Evolutionary conservation across 2,888 invertebrate genomes (phyloP), one percentile per base, ranked within the genome.

Genomic region (Orthosia incerta): DNA sequence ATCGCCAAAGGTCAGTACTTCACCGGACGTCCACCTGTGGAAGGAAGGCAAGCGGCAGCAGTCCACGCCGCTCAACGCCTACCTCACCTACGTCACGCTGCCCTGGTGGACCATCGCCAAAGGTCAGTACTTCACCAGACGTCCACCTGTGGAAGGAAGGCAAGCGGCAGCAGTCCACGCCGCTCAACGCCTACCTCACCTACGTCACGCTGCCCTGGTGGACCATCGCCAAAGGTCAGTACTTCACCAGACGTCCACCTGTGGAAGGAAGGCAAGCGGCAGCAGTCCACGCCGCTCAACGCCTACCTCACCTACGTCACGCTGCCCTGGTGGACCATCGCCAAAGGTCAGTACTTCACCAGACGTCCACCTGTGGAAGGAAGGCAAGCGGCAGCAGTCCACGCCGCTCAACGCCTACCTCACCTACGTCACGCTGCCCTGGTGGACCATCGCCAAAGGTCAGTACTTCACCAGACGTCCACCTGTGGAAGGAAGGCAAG

Each of bases 311-410:
- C 99, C 18, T 99, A 99, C 96, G 98, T 99, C 88, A 99, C 99
- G 88, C 97, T 99, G 94, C 99, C 99, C 63, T 99, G 99, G 99
- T 99, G 99, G 98, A 98, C 98, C 94, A 99, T 99, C 95, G 99
- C 99, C 87, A 99, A 99, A 97, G 99, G 98, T 26, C 26, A 26
- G 26, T 26, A 26, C 67, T 99, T 99, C 96, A 98, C 99, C 99
- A 99, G 96, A 99, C 99, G n/a, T 99, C 97, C 99, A 99, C 95
- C 99, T 99, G 96, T 99, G 99, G 98, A 99, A 99, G 95, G 99
- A 99, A 95, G 98, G 98, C 91, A 98, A 98, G 91, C 97, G 99
- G 87, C 99, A 99, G 88, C 99, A 98, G 94, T 99, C 98, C 79
- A 97, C 98, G 88, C 99, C 99, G 71, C 97, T 99, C 87, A 99